Conservation (phyloP, 2,113 vertebrate genomes). For the Salvelinus namaycush region DNA sequence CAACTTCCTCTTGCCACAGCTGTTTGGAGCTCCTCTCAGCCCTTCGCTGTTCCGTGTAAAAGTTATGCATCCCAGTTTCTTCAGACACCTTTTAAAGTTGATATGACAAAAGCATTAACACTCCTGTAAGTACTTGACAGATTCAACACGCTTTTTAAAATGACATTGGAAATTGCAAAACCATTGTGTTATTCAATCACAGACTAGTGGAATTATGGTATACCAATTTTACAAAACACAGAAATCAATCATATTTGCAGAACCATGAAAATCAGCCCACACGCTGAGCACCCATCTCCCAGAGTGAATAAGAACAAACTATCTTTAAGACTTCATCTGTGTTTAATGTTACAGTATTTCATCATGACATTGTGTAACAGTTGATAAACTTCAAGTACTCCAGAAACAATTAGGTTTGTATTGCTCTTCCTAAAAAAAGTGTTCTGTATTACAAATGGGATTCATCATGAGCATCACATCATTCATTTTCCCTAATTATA, state of each 20-base stretch:
- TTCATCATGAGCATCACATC: conserved; percentile 34
- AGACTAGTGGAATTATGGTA: no score
- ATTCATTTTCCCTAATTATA: background rate
- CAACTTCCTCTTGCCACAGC: no score
- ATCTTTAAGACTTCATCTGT: conserved; percentile 3
- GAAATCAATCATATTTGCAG: background rate
- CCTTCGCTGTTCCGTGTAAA: no score
- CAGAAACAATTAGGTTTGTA: conserved; percentile 28
- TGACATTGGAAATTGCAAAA: no score
- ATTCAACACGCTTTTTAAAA: no score
- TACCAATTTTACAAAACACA: no score
- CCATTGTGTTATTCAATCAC: no score
- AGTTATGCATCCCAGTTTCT: no score
- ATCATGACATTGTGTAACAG: conserved; percentile 22
- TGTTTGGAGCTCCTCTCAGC: no score
- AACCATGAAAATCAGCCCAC: background rate
- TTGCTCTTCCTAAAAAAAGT: background rate
- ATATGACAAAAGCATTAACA: no score
- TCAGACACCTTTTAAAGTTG: no score
- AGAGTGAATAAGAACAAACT: background rate
- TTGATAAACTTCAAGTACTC: conserved; percentile 2
- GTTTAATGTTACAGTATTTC: conserved; percentile 52
- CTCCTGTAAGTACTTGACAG: no score
- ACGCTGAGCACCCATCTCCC: background rate
- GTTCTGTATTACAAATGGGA: conserved; percentile 19